Evolutionary conservation across 2,797 vertebrate genomes (phyloP).

Genomic region (Orestias chungarensis): DNA sequence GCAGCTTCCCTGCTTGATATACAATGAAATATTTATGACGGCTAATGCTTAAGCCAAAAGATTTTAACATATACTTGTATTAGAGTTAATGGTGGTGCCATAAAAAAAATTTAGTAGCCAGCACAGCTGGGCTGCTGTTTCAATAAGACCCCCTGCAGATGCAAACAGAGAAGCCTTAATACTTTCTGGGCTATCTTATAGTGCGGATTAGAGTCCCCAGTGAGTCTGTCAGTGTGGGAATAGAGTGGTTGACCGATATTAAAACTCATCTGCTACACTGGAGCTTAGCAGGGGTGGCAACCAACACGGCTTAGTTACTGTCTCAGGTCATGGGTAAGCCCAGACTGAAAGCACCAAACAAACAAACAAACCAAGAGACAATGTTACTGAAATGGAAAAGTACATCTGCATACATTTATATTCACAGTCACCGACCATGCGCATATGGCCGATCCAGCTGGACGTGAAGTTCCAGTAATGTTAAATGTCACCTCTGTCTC

Average conservation of each 20-base stretch:
- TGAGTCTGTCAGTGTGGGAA: constrained; percentile 67
- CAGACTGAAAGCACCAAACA: constrained; percentile 30
- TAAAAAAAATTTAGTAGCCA: constrained; percentile 12
- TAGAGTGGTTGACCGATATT: constrained; percentile 76
- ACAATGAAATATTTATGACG: background rate
- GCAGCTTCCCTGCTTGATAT: no score
- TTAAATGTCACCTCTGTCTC: constrained; percentile 21
- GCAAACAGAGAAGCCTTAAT: constrained; percentile 45
- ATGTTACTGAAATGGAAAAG: no score
- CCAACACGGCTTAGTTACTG: constrained; percentile 77
- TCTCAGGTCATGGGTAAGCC: constrained; percentile 53
- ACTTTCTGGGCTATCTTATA: constrained; percentile 67
- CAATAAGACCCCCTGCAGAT: constrained; percentile 42
- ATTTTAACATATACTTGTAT: background rate
- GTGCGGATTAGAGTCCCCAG: constrained; percentile 73
- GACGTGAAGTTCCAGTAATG: background rate
- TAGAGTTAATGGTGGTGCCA: constrained; percentile 29
- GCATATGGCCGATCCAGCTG: background rate
- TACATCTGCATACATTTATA: background rate
- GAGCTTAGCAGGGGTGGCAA: constrained; percentile 75
- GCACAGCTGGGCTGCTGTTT: constrained; percentile 41
- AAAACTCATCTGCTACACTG: constrained; percentile 80
- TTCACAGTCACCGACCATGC: background rate
- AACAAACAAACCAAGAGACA: constrained; percentile 30
- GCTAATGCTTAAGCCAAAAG: background rate